A percentile compares a stretch with the other conserved stretches of the same genome.
These are phyloP conservation scores for Irena cyanogastra DNA, from an alignment of 2,113 vertebrate species.

Conservation along the genomic window DNA sequence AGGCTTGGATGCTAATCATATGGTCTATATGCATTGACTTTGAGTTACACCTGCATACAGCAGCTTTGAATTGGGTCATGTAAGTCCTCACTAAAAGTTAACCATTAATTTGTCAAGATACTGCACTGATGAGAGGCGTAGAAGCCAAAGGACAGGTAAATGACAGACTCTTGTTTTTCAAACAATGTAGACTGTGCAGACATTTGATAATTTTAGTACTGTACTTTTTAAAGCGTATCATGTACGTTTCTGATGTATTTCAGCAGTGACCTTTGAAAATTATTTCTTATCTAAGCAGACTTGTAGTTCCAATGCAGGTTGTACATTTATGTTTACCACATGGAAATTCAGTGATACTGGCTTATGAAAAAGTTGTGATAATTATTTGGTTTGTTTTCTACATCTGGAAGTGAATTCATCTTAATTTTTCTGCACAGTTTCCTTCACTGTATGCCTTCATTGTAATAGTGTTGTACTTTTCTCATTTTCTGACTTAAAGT, in stretches of 20 bases:
- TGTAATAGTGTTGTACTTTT: not conserved
- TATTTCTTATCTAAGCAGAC: not conserved
- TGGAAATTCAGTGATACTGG: not conserved
- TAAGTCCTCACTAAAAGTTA: not conserved
- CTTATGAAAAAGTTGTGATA: not conserved
- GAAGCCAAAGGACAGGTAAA: not conserved
- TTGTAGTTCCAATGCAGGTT: not conserved
- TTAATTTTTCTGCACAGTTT: not conserved
- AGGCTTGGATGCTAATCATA: not conserved
- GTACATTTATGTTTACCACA: not conserved
- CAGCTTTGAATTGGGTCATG: not conserved
- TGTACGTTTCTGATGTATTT: not conserved
- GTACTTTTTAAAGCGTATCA: not conserved
- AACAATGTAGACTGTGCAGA: not conserved
- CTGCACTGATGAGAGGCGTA: not conserved
- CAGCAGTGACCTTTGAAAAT: not conserved
- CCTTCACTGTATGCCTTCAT: not conserved
- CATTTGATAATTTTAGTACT: not conserved
- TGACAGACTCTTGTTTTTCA: not conserved
- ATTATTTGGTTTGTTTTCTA: not conserved
- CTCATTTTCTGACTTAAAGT: not conserved
- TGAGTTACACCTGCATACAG: not conserved
- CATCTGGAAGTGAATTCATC: not conserved
- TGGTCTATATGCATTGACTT: not conserved
- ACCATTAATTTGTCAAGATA: not conserved